Evolutionary conservation across 2,888 invertebrate genomes (phyloP).

Genomic region (Hydraecia micacea): DNA sequence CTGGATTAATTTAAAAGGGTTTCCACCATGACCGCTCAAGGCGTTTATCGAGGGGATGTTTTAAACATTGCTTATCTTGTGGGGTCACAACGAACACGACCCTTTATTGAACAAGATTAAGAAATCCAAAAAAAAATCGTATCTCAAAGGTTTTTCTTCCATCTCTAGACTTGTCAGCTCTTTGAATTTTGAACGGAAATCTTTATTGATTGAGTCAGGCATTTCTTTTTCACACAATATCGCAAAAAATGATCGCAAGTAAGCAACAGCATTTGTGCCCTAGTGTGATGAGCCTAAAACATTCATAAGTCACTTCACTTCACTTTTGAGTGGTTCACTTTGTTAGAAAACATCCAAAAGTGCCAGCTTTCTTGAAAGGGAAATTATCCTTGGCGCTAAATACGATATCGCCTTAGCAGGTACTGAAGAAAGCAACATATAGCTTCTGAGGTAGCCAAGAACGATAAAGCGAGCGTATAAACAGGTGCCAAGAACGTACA

Average conservation of each 20-base stretch:
- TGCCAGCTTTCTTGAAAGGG: background rate
- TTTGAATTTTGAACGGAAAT: background rate
- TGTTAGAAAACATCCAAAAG: background rate
- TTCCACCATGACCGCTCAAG: slow-evolving; percentile 17
- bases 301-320: background rate
- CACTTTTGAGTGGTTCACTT: background rate
- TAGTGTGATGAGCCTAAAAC: background rate
- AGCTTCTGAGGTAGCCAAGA: slow-evolving; percentile 63
- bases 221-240: background rate
- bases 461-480: slow-evolving; percentile 69
- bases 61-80: slow-evolving; percentile 46
- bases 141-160: background rate
- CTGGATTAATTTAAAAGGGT: slow-evolving; percentile 24
- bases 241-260: background rate
- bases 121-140: background rate
- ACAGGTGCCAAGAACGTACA: slow-evolving; percentile 64
- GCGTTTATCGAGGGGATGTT: slow-evolving; percentile 46
- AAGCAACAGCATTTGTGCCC: background rate
- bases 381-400: background rate
- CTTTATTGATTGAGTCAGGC: background rate
- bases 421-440: slow-evolving; percentile 48
- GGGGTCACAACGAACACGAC: slow-evolving; percentile 24
- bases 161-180: background rate
- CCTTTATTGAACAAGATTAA: slow-evolving; percentile 42
- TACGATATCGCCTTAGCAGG: background rate